Percentiles rank a stretch among this genome's conserved stretches.
Conservation (phyloP, 2,888 invertebrate species). For the Acleris cristana region DNA sequence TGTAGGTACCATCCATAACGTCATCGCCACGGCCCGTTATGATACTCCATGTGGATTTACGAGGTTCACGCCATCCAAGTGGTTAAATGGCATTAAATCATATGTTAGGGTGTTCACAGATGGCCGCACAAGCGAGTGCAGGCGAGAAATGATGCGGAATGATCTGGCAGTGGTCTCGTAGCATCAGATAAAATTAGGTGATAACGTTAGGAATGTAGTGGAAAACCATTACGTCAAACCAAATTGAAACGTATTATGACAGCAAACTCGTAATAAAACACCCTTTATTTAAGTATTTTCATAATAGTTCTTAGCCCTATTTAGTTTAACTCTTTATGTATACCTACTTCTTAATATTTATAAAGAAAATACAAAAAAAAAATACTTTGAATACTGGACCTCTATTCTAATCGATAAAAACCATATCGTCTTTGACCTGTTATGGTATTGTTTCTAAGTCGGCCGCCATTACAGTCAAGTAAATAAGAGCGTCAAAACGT, state of each 20-base stretch:
- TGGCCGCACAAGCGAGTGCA: constrained; percentile 11
- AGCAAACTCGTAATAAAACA: background rate
- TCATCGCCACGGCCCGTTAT: constrained; percentile 25
- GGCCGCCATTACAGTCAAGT: too few species aligned
- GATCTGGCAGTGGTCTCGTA: background rate
- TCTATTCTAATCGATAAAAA: too few species aligned
- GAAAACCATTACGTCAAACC: background rate
- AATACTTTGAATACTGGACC: too few species aligned
- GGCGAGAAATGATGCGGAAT: constrained; percentile 15
- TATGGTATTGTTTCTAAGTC: too few species aligned
- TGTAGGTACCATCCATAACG: constrained; percentile 22
- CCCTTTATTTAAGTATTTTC: too few species aligned
- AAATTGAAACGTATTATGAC: background rate
- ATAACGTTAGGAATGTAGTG: background rate
- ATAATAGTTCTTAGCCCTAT: too few species aligned
- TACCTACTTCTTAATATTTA: too few species aligned
- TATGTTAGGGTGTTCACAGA: constrained; percentile 27
- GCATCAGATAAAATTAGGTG: background rate
- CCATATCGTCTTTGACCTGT: too few species aligned
- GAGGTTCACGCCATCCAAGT: constrained; percentile 16
- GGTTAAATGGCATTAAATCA: constrained; percentile 29
- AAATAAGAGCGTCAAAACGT: too few species aligned
- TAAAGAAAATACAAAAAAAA: too few species aligned
- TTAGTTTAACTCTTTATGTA: too few species aligned
- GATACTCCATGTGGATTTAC: constrained; percentile 20